These are phyloP conservation scores for Urechis unicinctus DNA, from an alignment of 2,888 invertebrate genomes.

Conservation along the genomic window DNA sequence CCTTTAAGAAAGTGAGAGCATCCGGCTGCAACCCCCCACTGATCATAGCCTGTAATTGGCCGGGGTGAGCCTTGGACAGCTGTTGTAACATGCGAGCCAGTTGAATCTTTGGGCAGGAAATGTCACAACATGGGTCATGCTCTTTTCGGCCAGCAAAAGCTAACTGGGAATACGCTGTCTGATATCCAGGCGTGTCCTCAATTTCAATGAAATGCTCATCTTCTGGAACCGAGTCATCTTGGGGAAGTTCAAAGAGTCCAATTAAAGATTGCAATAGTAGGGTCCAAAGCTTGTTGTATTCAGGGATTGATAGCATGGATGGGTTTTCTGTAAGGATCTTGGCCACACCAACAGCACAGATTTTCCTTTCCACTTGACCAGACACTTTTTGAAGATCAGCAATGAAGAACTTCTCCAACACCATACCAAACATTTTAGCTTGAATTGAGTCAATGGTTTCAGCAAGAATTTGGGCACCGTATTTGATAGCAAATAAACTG, in stretches of 20 bases:
- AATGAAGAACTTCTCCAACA: constrained; percentile 80
- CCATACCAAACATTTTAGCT: constrained; percentile 88
- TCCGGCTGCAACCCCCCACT: not conserved
- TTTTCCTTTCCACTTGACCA: constrained; percentile 76
- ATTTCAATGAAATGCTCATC: constrained; percentile 80
- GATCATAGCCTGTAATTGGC: constrained; percentile 55
- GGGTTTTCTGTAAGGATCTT: constrained; percentile 75
- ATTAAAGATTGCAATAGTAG: constrained; percentile 65
- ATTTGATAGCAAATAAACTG: constrained; percentile 75
- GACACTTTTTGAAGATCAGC: constrained; percentile 81
- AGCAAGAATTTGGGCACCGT: constrained; percentile 69
- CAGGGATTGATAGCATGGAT: constrained; percentile 60
- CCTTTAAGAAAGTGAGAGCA: not conserved
- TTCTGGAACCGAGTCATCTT: constrained; percentile 68
- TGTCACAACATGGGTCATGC: constrained; percentile 69
- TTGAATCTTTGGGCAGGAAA: constrained; percentile 65
- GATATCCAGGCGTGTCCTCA: constrained; percentile 70
- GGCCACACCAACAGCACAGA: constrained; percentile 83
- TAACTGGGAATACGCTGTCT: constrained; percentile 65
- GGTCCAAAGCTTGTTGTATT: constrained; percentile 58
- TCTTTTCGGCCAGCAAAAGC: constrained; percentile 72
- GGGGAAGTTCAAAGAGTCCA: constrained; percentile 81
- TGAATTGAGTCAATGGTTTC: constrained; percentile 80
- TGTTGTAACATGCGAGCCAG: constrained; percentile 70
- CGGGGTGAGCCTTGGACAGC: constrained; percentile 63